Evolutionary conservation across 2,113 vertebrate genomes (phyloP).

Genomic region (Solenodon paradoxus): DNA sequence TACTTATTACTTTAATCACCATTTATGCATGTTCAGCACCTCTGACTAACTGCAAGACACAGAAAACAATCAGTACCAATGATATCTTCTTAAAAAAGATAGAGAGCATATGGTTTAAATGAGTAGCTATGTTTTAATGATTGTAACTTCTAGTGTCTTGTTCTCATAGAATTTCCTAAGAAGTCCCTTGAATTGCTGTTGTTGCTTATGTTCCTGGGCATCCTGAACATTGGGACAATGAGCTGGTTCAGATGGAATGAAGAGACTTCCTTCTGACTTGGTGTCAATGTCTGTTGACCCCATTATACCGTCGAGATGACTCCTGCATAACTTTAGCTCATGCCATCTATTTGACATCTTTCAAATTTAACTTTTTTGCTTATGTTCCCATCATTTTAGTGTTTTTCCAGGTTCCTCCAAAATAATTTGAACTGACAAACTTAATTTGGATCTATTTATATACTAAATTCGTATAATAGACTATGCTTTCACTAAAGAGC

Average conservation of each 20-base stretch:
- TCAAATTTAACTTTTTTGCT: neutral
- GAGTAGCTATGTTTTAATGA: neutral
- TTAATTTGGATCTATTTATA: neutral
- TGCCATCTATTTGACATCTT: neutral
- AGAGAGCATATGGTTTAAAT: neutral
- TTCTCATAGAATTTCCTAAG: neutral
- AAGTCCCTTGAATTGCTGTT: neutral
- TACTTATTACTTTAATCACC: neutral
- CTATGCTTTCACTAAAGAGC: neutral
- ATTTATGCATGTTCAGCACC: neutral
- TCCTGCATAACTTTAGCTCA: neutral
- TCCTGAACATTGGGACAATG: neutral
- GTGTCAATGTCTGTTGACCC: neutral
- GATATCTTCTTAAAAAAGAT: neutral
- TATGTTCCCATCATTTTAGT: neutral
- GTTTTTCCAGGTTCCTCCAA: neutral
- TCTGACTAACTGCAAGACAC: neutral
- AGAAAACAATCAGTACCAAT: neutral
- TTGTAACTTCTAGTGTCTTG: neutral
- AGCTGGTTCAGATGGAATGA: neutral
- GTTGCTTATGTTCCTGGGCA: neutral
- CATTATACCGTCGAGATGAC: neutral
- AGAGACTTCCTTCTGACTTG: neutral
- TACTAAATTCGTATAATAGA: too few species aligned
- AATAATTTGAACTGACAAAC: neutral